Evolutionary conservation across 2,113 vertebrate genomes (phyloP), one percentile per base, ranked within the genome.

Genomic region (Phylloscopus trochilus): DNA sequence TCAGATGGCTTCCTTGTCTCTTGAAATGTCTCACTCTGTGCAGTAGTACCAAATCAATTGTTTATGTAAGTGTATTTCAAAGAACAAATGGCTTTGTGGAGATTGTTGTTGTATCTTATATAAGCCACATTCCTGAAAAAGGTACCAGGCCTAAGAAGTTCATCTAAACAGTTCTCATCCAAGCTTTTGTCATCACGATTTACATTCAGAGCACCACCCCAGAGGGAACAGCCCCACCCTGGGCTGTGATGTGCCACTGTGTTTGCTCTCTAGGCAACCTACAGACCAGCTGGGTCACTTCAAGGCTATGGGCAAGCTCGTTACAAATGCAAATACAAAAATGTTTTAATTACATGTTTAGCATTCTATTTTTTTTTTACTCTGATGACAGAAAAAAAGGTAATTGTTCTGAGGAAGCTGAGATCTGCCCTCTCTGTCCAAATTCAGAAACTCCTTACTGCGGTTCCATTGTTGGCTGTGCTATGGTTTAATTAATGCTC

Each of bases 261-360:
- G 59, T 15, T 78, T 55, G 60, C 92, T 86, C 84, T 82, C 91
- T 13, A 30, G 30, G 64, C 88, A 95, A 90, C 90, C 84, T n/a
- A 59, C 83, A 97, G 96, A 92, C 87, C 80, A 90, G 84, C 92
- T 75, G 28, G 84, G 79, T 95, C 94, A 84, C 75, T 96, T 96
- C 78, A 44, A 68, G 62, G 90, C 82, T 78, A 74, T 8, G 59
- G 66, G 91, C 52, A 27, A 85, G 59, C 58, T 83, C 23, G 53
- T 72, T 70, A 85, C 92, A 62, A 85, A 95, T 68, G 72, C 70
- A 93, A 67, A 84, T 44, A 41, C 79, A 83, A 69, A 77, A 86
- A 41, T 73, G 39, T 43, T 79, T 90, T 75, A 91, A 96, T 83
- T 52, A 73, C 23, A 39, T 4, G 35, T 43, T 93, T 12, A 58